A percentile compares a stretch with the other conserved stretches of the same genome.
These are phyloP conservation scores for Emesis furor DNA, from an alignment of 2,888 invertebrate genomes.

Conservation along the genomic window DNA sequence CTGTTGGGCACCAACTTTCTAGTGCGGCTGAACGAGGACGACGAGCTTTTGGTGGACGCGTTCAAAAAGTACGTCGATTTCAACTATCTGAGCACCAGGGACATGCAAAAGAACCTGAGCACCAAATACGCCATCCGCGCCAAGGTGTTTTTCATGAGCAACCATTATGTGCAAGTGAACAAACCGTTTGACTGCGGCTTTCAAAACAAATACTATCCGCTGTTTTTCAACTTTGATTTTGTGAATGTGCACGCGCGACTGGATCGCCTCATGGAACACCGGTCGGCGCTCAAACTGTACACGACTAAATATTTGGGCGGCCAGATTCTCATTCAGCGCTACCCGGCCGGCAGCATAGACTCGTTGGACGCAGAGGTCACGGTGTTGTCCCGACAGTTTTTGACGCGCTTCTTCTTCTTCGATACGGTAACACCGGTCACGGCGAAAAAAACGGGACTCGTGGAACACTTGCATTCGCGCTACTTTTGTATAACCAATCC, in stretches of 20 bases:
- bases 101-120: constrained; percentile 31
- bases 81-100: constrained; percentile 26
- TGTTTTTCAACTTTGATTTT: constrained; percentile 26
- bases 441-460: constrained; percentile 18
- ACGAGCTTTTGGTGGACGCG: constrained; percentile 23
- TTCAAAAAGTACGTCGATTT: constrained; percentile 30
- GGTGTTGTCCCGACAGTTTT: constrained; percentile 21
- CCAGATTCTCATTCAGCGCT: neutral
- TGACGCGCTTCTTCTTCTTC: constrained; percentile 28
- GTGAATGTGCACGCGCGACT: constrained; percentile 17
- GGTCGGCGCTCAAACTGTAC: constrained; percentile 19
- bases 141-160: constrained; percentile 26
- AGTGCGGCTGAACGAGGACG: constrained; percentile 6
- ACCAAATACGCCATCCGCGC: constrained; percentile 33
- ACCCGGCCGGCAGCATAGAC: constrained; percentile 5
- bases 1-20: constrained; percentile 21
- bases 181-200: constrained; percentile 19
- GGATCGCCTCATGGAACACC: constrained; percentile 4
- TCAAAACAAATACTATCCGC: constrained; percentile 27
- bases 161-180: constrained; percentile 23
- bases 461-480: constrained; percentile 25
- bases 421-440: neutral
- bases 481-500: constrained; percentile 23
- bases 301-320: neutral
- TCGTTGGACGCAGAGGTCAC: constrained; percentile 21